phyloP scores from a whole-genome alignment of 2,888 invertebrate species.

The Perizoma flavofasciatum region DNA sequence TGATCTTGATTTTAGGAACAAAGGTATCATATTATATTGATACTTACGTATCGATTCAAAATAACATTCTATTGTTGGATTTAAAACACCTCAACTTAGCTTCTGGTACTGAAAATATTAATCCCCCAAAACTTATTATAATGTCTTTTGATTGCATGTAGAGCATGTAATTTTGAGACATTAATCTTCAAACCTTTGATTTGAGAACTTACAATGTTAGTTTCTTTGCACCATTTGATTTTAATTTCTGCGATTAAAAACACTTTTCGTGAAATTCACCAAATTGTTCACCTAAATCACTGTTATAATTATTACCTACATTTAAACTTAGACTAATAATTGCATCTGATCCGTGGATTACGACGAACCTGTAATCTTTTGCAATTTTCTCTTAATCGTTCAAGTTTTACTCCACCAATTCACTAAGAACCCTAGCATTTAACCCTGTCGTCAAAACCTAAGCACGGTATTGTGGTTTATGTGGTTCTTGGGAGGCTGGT shows the following conservation, averaged over 20 bases:
- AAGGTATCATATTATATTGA: too few species aligned
- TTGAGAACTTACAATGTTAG: slow-evolving; percentile 4
- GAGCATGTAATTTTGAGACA: slow-evolving; percentile 12
- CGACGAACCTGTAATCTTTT: slow-evolving; percentile 72
- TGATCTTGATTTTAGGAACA: too few species aligned
- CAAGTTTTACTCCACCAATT: slow-evolving; percentile 58
- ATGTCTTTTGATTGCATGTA: neutral
- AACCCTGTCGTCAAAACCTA: slow-evolving; percentile 16
- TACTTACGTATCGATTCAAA: too few species aligned
- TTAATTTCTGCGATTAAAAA: slow-evolving; percentile 25
- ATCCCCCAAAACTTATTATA: too few species aligned
- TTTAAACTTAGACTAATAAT: slow-evolving; percentile 75
- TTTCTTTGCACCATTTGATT: slow-evolving; percentile 32
- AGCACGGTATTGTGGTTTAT: slow-evolving; percentile 45
- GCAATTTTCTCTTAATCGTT: slow-evolving; percentile 81
- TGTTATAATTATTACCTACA: slow-evolving; percentile 68
- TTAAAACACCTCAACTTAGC: too few species aligned
- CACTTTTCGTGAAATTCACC: slow-evolving; percentile 35
- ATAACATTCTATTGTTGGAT: too few species aligned
- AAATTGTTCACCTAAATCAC: slow-evolving; percentile 61
- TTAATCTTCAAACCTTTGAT: slow-evolving; percentile 20
- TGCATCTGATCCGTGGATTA: slow-evolving; percentile 72
- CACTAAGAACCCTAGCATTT: slow-evolving; percentile 51
- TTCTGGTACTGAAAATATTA: too few species aligned
- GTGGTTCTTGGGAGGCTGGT: slow-evolving; percentile 47